These are phyloP conservation scores for Ypsolopha scabrella DNA, from an alignment of 2,888 invertebrate genomes.

Conservation along the genomic window DNA sequence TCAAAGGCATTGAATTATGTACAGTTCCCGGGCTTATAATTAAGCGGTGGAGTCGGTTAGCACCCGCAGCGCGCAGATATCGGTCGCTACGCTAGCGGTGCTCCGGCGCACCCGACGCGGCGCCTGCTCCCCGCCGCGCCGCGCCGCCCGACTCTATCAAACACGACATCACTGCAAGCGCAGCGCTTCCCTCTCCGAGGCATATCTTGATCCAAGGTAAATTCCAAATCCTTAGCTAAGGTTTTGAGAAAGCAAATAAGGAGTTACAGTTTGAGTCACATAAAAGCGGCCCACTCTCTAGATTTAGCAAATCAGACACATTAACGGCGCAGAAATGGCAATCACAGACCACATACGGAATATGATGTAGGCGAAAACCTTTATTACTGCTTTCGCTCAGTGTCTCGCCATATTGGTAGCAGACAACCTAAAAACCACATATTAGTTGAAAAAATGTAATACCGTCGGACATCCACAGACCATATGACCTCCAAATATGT, in stretches of 20 bases:
- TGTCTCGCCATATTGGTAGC: neutral
- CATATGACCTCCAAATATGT: constrained; percentile 12
- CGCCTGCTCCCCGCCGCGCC: neutral
- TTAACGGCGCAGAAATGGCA: neutral
- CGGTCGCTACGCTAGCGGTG: constrained; percentile 10
- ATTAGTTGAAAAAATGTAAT: constrained; percentile 21
- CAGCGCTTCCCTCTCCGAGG: too few relatives aligned
- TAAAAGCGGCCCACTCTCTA: neutral
- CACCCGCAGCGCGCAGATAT: constrained; percentile 4
- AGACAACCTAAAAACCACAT: constrained; percentile 4
- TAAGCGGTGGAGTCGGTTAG: constrained; percentile 2
- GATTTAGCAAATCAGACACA: neutral
- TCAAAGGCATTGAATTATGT: neutral
- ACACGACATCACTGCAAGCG: neutral
- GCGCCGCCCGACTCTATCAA: neutral
- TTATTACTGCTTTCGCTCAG: constrained; percentile 1
- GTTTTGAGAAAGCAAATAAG: neutral
- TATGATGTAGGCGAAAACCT: neutral
- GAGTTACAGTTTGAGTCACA: neutral
- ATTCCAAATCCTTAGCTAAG: neutral
- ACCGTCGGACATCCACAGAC: constrained; percentile 24
- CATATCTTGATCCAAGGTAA: neutral
- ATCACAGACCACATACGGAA: neutral
- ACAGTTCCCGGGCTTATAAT: neutral
- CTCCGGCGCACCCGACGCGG: neutral